phyloP scores from a whole-genome alignment of 1,140 invertebrate genomes.

The Neomicropteryx cornuta region DNA sequence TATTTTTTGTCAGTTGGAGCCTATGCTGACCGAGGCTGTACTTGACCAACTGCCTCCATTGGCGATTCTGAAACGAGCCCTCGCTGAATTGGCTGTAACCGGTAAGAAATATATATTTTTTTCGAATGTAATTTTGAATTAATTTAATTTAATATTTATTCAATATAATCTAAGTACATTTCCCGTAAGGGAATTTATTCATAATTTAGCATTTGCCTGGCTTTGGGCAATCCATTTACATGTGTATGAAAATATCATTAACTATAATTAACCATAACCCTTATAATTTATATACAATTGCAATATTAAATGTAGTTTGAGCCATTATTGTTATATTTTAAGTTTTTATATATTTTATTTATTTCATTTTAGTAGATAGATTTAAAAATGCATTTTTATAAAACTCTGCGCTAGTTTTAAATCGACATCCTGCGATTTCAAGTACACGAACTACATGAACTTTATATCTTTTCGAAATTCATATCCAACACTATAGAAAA shows the following conservation, averaged over 20 bases:
- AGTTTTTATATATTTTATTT: too few species aligned
- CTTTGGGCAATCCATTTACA: not conserved
- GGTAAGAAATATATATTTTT: conserved; percentile 29
- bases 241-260: not conserved
- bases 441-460: too few species aligned
- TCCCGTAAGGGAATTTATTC: not conserved
- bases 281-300: not conserved
- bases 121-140: conserved; percentile 33
- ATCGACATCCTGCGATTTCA: too few species aligned
- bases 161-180: not conserved
- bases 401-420: too few species aligned
- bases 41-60: conserved; percentile 68
- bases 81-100: conserved; percentile 36
- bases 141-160: conserved; percentile 16
- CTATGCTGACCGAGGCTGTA: conserved; percentile 46
- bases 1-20: conserved; percentile 38
- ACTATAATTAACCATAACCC: not conserved
- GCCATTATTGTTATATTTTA: too few species aligned
- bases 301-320: too few species aligned
- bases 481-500: too few species aligned
- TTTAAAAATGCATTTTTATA: too few species aligned
- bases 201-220: not conserved
- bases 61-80: conserved; percentile 58
- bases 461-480: too few species aligned
- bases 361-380: too few species aligned